phyloP scores from a whole-genome alignment of 2,113 vertebrate species.

The Nibea albiflora region DNA sequence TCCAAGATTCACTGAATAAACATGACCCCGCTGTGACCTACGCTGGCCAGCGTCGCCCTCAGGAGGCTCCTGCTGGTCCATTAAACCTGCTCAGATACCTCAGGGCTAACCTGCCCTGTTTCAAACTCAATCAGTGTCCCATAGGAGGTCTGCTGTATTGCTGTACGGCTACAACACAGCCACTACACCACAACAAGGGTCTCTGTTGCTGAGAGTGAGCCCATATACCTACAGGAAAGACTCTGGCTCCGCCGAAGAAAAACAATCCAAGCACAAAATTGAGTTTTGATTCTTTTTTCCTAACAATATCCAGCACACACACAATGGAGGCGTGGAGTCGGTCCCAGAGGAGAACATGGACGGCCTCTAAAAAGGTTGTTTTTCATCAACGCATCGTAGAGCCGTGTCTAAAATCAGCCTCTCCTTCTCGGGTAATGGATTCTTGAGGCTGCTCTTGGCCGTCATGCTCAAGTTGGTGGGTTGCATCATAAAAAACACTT shows the following conservation, averaged over 20 bases:
- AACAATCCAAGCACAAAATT: conserved; percentile 75
- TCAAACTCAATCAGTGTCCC: conserved; percentile 81
- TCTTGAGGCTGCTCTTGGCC: conserved; percentile 70
- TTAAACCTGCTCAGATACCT: conserved; percentile 76
- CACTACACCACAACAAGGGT: conserved; percentile 54
- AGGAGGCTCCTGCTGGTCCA: conserved; percentile 70
- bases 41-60: conserved; percentile 46
- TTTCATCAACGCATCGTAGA: conserved; percentile 50
- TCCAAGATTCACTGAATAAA: conserved; percentile 78
- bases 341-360: conserved; percentile 61
- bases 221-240: conserved; percentile 55
- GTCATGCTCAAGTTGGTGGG: conserved; percentile 55
- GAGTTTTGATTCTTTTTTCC: conserved; percentile 60
- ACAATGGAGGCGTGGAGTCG: conserved; percentile 45
- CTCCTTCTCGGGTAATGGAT: conserved; percentile 61
- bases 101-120: conserved; percentile 71
- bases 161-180: conserved; percentile 31
- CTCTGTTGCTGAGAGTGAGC: conserved; percentile 42
- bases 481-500: conserved; percentile 66
- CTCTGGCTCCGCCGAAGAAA: conserved; percentile 54
- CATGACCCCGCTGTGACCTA: conserved; percentile 78
- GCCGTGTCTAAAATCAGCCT: conserved; percentile 61
- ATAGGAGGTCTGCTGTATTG: conserved; percentile 51
- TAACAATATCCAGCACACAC: conserved; percentile 70
- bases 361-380: conserved; percentile 62